A percentile compares a stretch with the other conserved stretches of the same genome.
Evolutionary conservation across 2,113 vertebrate species (phyloP).

Genomic region (Pollimyrus isidori): DNA sequence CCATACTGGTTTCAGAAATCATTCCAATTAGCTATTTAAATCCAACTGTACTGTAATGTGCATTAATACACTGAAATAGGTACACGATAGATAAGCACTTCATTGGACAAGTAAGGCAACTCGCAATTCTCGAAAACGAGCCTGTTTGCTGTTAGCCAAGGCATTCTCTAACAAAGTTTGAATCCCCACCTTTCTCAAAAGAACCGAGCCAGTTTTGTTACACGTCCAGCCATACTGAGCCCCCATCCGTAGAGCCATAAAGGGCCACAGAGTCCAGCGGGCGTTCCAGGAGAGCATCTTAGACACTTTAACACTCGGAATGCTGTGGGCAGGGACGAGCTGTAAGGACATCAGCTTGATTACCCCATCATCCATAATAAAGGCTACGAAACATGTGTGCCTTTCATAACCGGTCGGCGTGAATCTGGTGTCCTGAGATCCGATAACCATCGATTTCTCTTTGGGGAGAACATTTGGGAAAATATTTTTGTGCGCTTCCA

Average conservation of each 20-base stretch:
- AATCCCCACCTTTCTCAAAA: background rate
- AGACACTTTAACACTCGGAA: background rate
- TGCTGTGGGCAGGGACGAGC: background rate
- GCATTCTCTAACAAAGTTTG: background rate
- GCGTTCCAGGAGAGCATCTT: background rate
- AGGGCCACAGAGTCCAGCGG: background rate
- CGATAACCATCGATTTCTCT: background rate
- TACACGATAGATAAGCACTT: background rate
- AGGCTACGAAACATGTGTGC: background rate
- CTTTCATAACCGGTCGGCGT: background rate
- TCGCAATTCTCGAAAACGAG: background rate
- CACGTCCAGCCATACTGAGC: background rate
- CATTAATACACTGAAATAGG: background rate
- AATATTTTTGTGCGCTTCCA: background rate
- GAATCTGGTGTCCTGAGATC: background rate
- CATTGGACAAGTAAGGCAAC: background rate
- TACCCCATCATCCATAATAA: conserved; percentile 3
- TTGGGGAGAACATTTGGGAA: conserved; percentile 16
- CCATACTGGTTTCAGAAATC: background rate
- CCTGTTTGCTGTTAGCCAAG: background rate
- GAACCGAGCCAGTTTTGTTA: background rate
- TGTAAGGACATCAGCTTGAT: background rate
- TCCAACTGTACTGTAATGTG: background rate
- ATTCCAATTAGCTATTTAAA: background rate
- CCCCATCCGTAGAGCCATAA: background rate